Evolutionary conservation across 2,113 vertebrate species (phyloP).

Genomic region (Trinectes maculatus): DNA sequence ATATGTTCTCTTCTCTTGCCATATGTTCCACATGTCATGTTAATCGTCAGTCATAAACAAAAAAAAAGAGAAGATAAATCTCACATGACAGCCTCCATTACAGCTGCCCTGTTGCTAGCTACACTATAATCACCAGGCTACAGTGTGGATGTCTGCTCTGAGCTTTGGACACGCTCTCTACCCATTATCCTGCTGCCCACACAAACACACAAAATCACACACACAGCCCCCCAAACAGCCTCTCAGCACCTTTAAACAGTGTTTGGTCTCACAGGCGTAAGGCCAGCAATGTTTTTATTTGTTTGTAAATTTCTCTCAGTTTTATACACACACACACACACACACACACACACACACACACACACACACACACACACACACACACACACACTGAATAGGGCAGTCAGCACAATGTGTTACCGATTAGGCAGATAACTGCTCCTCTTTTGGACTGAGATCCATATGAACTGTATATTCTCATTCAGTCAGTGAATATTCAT

Average conservation of each 20-base stretch:
- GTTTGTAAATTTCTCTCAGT: conserved; percentile 52
- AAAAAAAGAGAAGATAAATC: conserved; percentile 41
- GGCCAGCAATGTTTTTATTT: conserved; percentile 26
- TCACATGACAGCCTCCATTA: conserved; percentile 29
- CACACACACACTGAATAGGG: conserved; percentile 40
- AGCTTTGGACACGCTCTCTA: conserved; percentile 22
- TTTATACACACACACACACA: too few species aligned
- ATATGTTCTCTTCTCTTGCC: too few species aligned
- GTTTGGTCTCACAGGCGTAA: conserved; percentile 38
- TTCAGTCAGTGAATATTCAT: neutral
- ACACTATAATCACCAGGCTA: conserved; percentile 35
- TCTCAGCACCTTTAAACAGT: conserved; percentile 46
- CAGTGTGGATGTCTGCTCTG: conserved; percentile 42
- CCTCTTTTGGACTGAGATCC: conserved; percentile 34
- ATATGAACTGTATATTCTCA: too few species aligned
- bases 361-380: too few species aligned
- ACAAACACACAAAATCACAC: conserved; percentile 5
- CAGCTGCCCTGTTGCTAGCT: conserved; percentile 18
- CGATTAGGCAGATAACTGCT: conserved; percentile 42
- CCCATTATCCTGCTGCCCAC: conserved; percentile 28
- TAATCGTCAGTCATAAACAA: conserved; percentile 21
- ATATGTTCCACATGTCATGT: conserved; percentile 16
- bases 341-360: too few species aligned
- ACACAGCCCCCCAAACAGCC: conserved; percentile 17
- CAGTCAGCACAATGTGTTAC: conserved; percentile 62